Percentiles rank a stretch among this genome's conserved stretches.
phyloP scores from a whole-genome alignment of 2,797 vertebrate genomes.

The Vespertilio murinus region DNA sequence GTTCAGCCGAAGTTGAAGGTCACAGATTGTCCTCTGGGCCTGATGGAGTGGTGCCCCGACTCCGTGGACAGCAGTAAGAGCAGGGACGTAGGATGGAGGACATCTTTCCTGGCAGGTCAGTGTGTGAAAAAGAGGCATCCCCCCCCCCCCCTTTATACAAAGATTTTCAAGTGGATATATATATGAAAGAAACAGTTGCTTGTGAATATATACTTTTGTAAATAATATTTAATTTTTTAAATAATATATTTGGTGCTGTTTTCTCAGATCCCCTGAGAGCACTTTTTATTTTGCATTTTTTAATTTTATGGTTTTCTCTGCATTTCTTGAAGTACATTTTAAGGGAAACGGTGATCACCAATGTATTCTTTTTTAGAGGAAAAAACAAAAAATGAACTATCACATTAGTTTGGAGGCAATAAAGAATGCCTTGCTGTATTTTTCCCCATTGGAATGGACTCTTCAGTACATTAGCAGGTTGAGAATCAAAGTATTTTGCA shows the following conservation, averaged over 20 bases:
- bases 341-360: constrained; percentile 80
- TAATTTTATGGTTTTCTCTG: constrained; percentile 79
- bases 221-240: constrained; percentile 87
- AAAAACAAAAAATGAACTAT: not conserved
- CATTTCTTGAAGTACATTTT: constrained; percentile 79
- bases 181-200: constrained; percentile 67
- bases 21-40: not conserved
- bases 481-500: constrained; percentile 64
- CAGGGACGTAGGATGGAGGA: not conserved
- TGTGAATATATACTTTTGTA: constrained; percentile 85
- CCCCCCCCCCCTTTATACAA: constrained; percentile 75
- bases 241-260: constrained; percentile 89
- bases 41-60: not conserved
- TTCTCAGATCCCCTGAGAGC: constrained; percentile 84
- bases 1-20: constrained; percentile 3
- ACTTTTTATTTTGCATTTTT: constrained; percentile 79
- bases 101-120: constrained; percentile 6
- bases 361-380: not conserved
- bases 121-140: constrained; percentile 54
- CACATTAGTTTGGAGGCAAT: constrained; percentile 61
- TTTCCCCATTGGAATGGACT: constrained; percentile 20
- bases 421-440: constrained; percentile 18
- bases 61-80: not conserved
- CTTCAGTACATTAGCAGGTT: constrained; percentile 6
- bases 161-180: constrained; percentile 81